A percentile compares a stretch with the other conserved stretches of the same genome.
These are phyloP conservation scores for Dendrocincla tyrannina DNA, from an alignment of 2,797 vertebrate genomes.

Conservation along the genomic window DNA sequence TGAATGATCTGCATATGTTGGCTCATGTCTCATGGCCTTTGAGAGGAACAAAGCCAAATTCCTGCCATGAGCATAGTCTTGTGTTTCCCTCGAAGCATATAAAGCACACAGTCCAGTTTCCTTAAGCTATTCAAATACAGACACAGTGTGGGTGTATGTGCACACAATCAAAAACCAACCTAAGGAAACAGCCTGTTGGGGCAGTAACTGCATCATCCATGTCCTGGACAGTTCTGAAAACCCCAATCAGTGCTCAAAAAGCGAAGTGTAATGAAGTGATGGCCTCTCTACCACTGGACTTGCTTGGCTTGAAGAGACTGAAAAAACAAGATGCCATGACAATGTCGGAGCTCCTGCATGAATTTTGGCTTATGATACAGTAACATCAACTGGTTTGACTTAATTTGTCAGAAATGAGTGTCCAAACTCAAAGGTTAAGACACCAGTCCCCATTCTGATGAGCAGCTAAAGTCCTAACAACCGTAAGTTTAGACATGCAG, in stretches of 20 bases:
- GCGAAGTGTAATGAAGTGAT: background rate
- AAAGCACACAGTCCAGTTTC: background rate
- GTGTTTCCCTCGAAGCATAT: background rate
- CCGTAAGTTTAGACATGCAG: background rate
- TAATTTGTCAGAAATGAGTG: background rate
- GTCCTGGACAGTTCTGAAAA: background rate
- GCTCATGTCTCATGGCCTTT: background rate
- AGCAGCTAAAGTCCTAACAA: background rate
- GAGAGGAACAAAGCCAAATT: slow-evolving; percentile 15
- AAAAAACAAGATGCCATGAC: background rate
- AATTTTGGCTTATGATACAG: background rate
- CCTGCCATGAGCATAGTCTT: slow-evolving; percentile 4
- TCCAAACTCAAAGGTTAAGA: background rate
- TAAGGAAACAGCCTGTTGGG: background rate
- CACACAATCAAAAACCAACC: background rate
- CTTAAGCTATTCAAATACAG: background rate
- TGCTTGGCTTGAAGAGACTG: background rate
- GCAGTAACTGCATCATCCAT: background rate
- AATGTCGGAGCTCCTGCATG: background rate
- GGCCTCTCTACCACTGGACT: background rate
- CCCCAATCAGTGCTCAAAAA: background rate
- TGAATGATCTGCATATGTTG: background rate
- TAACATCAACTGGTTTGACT: background rate
- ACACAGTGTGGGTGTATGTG: background rate
- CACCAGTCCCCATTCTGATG: background rate